A percentile compares a stretch with the other conserved stretches of the same genome.
Conservation (phyloP, 2,888 invertebrate genomes). For the Xestobium rufovillosum region DNA sequence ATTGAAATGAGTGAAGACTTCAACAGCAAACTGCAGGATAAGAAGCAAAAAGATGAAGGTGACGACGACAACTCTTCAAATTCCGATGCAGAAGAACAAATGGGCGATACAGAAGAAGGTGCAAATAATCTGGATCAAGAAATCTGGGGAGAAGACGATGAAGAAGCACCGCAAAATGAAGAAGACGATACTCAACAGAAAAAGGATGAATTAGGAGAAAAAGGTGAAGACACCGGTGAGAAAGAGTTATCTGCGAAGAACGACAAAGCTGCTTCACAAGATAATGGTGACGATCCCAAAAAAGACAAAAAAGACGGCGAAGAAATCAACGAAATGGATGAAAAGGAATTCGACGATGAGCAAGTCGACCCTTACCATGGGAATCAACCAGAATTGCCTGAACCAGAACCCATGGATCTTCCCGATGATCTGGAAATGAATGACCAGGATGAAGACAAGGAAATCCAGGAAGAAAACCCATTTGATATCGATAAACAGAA, state of each 20-base stretch:
- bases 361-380: slow-evolving; percentile 80
- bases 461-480: slow-evolving; percentile 68
- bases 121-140: slow-evolving; percentile 74
- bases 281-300: slow-evolving; percentile 37
- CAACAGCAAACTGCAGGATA: slow-evolving; percentile 77
- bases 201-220: slow-evolving; percentile 44
- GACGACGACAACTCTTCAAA: slow-evolving; percentile 58
- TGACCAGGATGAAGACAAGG: slow-evolving; percentile 55
- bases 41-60: slow-evolving; percentile 61
- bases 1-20: slow-evolving; percentile 97
- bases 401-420: slow-evolving; percentile 80
- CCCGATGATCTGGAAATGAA: slow-evolving; percentile 82
- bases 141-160: slow-evolving; percentile 80
- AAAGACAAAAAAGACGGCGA: slow-evolving; percentile 50
- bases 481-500: slow-evolving; percentile 81
- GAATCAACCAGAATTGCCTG: slow-evolving; percentile 65
- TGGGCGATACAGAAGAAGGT: slow-evolving; percentile 89
- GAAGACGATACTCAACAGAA: slow-evolving; percentile 52
- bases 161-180: slow-evolving; percentile 58
- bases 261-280: slow-evolving; percentile 43
- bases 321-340: slow-evolving; percentile 78
- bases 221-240: slow-evolving; percentile 55
- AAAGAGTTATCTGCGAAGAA: slow-evolving; percentile 74
- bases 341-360: slow-evolving; percentile 70
- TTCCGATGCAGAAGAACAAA: slow-evolving; percentile 87